A percentile compares a stretch with the other conserved stretches of the same genome.
Conservation (phyloP, 2,888 invertebrate genomes). For the Cryptus viduatorius region DNA sequence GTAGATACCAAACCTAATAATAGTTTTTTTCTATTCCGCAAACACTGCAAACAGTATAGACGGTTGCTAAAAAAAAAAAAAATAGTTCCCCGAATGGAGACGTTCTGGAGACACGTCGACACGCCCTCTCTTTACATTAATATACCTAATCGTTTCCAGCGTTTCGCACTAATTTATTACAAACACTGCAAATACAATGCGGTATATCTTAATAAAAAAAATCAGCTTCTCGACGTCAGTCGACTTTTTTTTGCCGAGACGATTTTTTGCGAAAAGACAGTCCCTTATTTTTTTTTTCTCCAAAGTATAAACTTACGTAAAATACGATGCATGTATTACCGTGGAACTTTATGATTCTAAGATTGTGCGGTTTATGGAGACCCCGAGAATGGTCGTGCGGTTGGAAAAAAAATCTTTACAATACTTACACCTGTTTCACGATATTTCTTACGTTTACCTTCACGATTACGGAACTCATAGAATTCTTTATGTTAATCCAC, state of each 20-base stretch:
- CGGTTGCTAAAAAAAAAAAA: not conserved
- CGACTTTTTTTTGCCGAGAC: not conserved
- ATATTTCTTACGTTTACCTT: constrained; percentile 36
- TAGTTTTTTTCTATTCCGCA: not conserved
- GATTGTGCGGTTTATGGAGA: constrained; percentile 59
- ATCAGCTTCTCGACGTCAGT: not conserved
- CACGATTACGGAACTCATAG: constrained; percentile 33
- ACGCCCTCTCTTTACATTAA: constrained; percentile 1
- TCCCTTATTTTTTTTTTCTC: not conserved
- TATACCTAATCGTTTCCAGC: not conserved
- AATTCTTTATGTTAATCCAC: constrained; percentile 30
- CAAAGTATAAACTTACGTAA: not conserved
- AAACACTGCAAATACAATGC: not conserved
- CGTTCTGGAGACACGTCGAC: not conserved
- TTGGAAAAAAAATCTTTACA: constrained; percentile 58
- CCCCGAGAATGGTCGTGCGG: constrained; percentile 46
- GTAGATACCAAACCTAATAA: not conserved
- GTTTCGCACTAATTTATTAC: not conserved
- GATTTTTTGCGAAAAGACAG: not conserved
- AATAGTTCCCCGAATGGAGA: not conserved
- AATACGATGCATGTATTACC: constrained; percentile 30
- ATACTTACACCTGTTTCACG: constrained; percentile 33
- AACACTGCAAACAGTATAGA: not conserved
- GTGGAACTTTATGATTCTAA: constrained; percentile 50
- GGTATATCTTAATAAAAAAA: not conserved